phyloP scores from a whole-genome alignment of 92 coral and sea anemone species.

The Chrysogorgia sp. region DNA sequence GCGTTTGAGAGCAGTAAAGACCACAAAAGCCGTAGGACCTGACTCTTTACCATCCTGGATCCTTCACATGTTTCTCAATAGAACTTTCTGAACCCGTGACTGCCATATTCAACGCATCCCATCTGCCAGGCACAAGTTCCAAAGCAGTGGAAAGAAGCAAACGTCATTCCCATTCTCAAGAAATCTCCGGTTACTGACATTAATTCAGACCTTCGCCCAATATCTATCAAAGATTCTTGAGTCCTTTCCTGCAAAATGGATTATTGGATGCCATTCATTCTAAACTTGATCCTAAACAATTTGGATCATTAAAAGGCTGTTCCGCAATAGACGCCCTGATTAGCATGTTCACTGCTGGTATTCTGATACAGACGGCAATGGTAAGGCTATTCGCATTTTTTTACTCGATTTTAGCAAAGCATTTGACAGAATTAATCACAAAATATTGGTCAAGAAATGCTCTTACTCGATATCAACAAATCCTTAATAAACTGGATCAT shows the following conservation, averaged over 20 bases:
- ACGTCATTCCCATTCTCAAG: conserved; percentile 31
- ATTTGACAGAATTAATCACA: conserved; percentile 16
- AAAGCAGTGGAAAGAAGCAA: conserved; percentile 37
- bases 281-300: conserved; percentile 43
- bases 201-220: no score
- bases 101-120: conserved; percentile 33
- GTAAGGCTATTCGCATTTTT: conserved; percentile 29
- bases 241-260: conserved; percentile 18
- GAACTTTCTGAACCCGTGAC: conserved; percentile 37
- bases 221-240: conserved; percentile 14
- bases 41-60: conserved; percentile 29
- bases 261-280: conserved; percentile 25
- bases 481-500: conserved; percentile 32
- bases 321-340: conserved; percentile 30
- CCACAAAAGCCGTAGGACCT: conserved; percentile 15
- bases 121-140: conserved; percentile 33
- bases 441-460: conserved; percentile 11
- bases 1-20: conserved; percentile 17
- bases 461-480: conserved; percentile 1
- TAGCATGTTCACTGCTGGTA: conserved; percentile 36
- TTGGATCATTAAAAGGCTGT: conserved; percentile 23
- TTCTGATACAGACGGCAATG: conserved; percentile 30
- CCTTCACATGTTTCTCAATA: conserved; percentile 21
- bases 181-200: no score
- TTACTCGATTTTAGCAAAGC: conserved; percentile 34